Evolutionary conservation across 1,140 invertebrate species (phyloP).

Genomic region (Thrips palmi): DNA sequence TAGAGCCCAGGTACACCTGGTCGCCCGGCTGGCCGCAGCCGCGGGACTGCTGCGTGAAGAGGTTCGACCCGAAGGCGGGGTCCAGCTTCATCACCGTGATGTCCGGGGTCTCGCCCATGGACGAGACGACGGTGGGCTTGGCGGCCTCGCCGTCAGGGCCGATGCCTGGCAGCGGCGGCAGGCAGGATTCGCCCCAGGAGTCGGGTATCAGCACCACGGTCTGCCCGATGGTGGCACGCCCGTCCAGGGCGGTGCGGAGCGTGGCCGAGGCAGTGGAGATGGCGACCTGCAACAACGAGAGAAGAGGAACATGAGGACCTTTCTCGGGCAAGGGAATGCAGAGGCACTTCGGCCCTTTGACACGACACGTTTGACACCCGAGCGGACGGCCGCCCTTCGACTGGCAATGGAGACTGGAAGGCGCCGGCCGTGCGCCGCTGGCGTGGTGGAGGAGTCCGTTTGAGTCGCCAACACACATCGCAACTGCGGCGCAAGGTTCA

Average conservation of each 20-base stretch:
- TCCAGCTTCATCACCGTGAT: constrained; percentile 29
- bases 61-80: constrained; percentile 27
- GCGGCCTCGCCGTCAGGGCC: no score
- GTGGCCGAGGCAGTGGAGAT: constrained; percentile 28
- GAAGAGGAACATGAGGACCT: no score
- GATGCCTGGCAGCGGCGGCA: no score
- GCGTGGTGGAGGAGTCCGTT: no score
- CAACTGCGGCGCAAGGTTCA: no score
- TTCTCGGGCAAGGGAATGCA: no score
- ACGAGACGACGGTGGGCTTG: constrained; percentile 18
- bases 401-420: no score
- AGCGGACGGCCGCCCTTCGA: no score
- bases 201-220: constrained; percentile 32
- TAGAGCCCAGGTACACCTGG: constrained; percentile 32
- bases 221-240: constrained; percentile 28
- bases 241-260: constrained; percentile 30
- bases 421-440: no score
- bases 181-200: constrained; percentile 30
- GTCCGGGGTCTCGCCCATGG: constrained; percentile 27
- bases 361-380: no score
- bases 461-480: no score
- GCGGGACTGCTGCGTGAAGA: constrained; percentile 36
- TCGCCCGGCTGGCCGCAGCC: constrained; percentile 36
- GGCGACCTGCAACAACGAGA: constrained; percentile 27
- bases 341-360: no score